These are phyloP conservation scores for Trogon melanurus DNA, from an alignment of 2,113 vertebrate genomes.

Conservation along the genomic window DNA sequence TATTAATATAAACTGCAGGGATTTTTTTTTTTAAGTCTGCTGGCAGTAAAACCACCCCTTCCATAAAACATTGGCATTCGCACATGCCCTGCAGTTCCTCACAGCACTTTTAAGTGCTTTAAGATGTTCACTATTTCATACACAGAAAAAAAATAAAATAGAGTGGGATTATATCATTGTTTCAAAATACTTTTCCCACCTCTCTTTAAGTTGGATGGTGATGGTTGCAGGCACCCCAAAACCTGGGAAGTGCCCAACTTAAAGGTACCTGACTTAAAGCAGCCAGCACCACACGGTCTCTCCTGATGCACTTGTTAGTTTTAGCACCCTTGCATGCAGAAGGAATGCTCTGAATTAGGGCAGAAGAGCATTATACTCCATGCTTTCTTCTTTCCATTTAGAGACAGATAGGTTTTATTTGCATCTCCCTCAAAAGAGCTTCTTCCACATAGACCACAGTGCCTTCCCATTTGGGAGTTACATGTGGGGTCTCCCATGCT, in stretches of 20 bases:
- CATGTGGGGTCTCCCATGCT: not conserved
- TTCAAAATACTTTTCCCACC: not conserved
- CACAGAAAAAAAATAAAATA: not conserved
- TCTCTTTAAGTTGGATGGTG: not conserved
- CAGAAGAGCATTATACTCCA: rapidly evolving
- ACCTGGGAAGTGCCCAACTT: rapidly evolving
- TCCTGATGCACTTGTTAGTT: not conserved
- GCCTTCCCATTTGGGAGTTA: rapidly evolving
- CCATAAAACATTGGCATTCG: slow-evolving; percentile 62
- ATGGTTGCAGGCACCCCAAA: not conserved
- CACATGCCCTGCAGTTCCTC: slow-evolving; percentile 50
- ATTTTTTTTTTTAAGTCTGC: slow-evolving; percentile 59
- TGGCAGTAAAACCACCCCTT: slow-evolving; percentile 70
- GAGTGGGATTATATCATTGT: not conserved
- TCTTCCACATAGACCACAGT: not conserved
- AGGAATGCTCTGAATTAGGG: not conserved
- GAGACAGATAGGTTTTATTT: not conserved
- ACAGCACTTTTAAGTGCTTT: slow-evolving; percentile 45
- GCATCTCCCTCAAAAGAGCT: not conserved
- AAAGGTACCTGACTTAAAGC: not conserved
- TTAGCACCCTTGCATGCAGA: not conserved
- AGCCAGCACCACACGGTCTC: not conserved
- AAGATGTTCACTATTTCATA: slow-evolving; percentile 48
- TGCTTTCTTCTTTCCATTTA: not conserved
- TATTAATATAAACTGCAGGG: slow-evolving; percentile 74